Evolutionary conservation across 2,888 invertebrate species (phyloP), one percentile per base, ranked within the genome.

Genomic region (Lysandra bellargus): DNA sequence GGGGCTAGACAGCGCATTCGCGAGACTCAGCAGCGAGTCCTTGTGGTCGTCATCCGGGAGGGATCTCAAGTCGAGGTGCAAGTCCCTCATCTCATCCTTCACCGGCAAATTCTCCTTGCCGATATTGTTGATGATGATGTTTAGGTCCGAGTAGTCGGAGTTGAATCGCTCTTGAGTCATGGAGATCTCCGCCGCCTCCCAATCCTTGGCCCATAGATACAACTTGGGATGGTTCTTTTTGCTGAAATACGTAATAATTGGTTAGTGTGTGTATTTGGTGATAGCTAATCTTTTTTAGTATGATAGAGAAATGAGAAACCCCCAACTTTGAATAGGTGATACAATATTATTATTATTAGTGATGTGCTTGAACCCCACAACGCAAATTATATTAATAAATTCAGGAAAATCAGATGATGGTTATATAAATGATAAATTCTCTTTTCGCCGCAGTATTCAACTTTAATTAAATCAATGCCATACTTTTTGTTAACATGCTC

Each of bases 171-270:
- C 91, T 78, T 90, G 90, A 0, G 90, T 87, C 80, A 88, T 84
- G 7, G 85, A 86, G n/a, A 90, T 84, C 82, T 93, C 92, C 0
- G 88, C 84, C 2, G 87, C 96, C 84, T 97, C 97, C 98, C 98
- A 98, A 82, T 97, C 96, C 84, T 97, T 97, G 0, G 98, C 97
- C 98, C 98, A 98, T 0, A 98, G 93, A 89, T 98, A 98, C 61
- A 98, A 92, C 86, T 98, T 98, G 0, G 98, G 98, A 87, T 98
- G 98, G 88, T 97, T 96, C 83, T 97, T 97, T 81, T 96, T 96
- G 78, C 96, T 96, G 86, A 4, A 87, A 90, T 82, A 78, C 40
- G 77, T 72, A 81, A 76, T 73, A 80, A 61, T 60, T 69, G 69
- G 23, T 30, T 40, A 23, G 61, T 61, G 6, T 30, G 1, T 9